Evolutionary conservation across 2,113 vertebrate genomes (phyloP).

Genomic region (Thryonomys swinderianus): DNA sequence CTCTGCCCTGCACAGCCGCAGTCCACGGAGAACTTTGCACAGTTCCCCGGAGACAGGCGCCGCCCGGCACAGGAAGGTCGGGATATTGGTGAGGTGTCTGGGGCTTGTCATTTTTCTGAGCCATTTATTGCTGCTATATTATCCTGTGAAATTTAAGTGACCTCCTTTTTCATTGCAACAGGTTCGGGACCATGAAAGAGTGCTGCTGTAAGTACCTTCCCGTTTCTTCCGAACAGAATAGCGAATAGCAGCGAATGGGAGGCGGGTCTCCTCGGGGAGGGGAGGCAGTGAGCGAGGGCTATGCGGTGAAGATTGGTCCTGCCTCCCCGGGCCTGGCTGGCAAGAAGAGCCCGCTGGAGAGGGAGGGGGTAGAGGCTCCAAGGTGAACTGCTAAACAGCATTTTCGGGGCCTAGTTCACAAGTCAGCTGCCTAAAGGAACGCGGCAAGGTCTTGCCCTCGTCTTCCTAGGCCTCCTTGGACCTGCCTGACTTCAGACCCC

Average conservation of each 20-base stretch:
- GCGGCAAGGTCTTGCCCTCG: background rate
- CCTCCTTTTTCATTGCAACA: constrained; percentile 87
- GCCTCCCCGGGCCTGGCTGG: background rate
- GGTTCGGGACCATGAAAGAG: constrained; percentile 83
- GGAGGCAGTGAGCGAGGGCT: background rate
- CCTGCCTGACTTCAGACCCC: constrained; percentile 34
- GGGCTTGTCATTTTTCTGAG: constrained; percentile 64
- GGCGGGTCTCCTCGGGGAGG: background rate
- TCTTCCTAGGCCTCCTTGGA: constrained; percentile 45
- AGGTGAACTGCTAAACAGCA: background rate
- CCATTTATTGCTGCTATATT: constrained; percentile 51
- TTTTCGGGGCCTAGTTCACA: constrained; percentile 62
- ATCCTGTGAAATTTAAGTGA: constrained; percentile 80
- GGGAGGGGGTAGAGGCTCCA: background rate
- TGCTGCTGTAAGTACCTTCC: constrained; percentile 85
- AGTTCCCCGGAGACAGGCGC: constrained; percentile 29
- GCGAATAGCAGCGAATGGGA: background rate
- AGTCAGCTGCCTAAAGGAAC: constrained; percentile 51
- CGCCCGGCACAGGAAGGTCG: constrained; percentile 42
- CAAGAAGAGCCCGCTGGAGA: background rate
- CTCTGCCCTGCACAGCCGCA: constrained; percentile 35
- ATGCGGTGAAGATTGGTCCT: background rate
- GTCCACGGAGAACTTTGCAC: constrained; percentile 50
- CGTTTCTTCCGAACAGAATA: constrained; percentile 66
- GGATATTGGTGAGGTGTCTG: constrained; percentile 43